Conservation (phyloP, 1,140 invertebrate genomes). For the Cheumatopsyche charites region DNA sequence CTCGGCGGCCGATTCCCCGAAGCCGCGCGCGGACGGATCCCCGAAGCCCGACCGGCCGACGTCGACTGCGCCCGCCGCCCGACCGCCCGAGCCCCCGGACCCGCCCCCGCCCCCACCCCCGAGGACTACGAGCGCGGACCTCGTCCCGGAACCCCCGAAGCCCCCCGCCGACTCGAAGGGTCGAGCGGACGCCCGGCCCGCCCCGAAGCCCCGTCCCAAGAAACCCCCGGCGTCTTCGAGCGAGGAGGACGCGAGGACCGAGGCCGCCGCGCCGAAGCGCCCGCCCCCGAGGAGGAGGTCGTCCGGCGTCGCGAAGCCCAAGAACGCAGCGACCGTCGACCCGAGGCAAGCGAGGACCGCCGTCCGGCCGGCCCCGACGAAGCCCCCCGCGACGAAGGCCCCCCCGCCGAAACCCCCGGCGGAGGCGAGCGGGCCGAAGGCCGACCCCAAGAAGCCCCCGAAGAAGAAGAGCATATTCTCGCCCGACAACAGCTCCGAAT, state of each 20-base stretch:
- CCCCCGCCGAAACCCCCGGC: slow-evolving; percentile 54
- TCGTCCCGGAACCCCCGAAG: slow-evolving; percentile 6
- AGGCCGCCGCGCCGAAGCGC: slow-evolving; percentile 38
- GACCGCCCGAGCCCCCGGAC: slow-evolving; percentile 53
- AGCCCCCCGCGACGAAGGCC: slow-evolving; percentile 49
- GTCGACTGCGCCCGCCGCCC: slow-evolving; percentile 40
- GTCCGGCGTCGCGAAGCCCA: slow-evolving; percentile 54
- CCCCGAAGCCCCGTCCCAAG: slow-evolving; percentile 41
- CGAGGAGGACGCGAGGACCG: slow-evolving; percentile 44
- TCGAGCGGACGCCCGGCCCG: slow-evolving; percentile 46
- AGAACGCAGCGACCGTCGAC: slow-evolving; percentile 52
- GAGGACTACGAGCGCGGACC: slow-evolving; percentile 53
- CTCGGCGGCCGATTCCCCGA: slow-evolving; percentile 57
- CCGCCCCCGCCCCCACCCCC: slow-evolving; percentile 58
- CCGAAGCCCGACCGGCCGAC: slow-evolving; percentile 29
- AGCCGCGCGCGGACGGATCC: slow-evolving; percentile 43
- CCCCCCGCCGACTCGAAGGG: not conserved
- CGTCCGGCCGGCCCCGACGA: slow-evolving; percentile 25
- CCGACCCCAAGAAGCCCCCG: slow-evolving; percentile 60
- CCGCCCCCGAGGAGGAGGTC: slow-evolving; percentile 54
- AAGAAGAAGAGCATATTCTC: slow-evolving; percentile 85
- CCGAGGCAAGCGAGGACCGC: slow-evolving; percentile 52
- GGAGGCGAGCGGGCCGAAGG: slow-evolving; percentile 55
- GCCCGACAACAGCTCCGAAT: slow-evolving; percentile 80
- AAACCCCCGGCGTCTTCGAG: slow-evolving; percentile 54